Evolutionary conservation across 2,113 vertebrate species (phyloP).

Genomic region (Passer domesticus): DNA sequence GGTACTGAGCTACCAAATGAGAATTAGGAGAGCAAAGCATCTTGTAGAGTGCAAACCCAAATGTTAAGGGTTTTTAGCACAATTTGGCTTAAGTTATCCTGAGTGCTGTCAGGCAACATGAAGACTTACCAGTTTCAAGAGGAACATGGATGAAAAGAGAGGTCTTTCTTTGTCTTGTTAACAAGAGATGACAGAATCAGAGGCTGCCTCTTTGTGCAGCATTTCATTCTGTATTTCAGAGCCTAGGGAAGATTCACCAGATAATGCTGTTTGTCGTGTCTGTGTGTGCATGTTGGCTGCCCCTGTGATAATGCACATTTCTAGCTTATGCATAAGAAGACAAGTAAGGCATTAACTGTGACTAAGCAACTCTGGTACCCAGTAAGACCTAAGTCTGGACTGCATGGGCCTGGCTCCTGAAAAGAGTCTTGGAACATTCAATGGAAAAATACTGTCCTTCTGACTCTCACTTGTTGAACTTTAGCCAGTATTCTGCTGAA

Average conservation of each 20-base stretch:
- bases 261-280: not conserved
- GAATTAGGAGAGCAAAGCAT: not conserved
- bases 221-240: not conserved
- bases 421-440: not conserved
- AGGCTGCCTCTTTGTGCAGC: not conserved
- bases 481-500: not conserved
- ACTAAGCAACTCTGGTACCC: not conserved
- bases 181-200: not conserved
- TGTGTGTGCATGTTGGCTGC: rapidly evolving
- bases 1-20: not conserved
- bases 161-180: not conserved
- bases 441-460: not conserved
- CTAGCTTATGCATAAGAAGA: not conserved
- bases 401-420: not conserved
- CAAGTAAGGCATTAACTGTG: not conserved
- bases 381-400: not conserved
- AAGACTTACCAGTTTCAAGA: not conserved
- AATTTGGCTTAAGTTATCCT: not conserved
- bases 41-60: not conserved
- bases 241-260: not conserved
- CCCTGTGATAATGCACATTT: not conserved
- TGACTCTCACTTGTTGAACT: not conserved
- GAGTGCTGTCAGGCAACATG: not conserved
- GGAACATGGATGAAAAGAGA: not conserved
- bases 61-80: not conserved